Conservation (phyloP, 2,113 vertebrate genomes). For the Paradoxurus hermaphroditus region DNA sequence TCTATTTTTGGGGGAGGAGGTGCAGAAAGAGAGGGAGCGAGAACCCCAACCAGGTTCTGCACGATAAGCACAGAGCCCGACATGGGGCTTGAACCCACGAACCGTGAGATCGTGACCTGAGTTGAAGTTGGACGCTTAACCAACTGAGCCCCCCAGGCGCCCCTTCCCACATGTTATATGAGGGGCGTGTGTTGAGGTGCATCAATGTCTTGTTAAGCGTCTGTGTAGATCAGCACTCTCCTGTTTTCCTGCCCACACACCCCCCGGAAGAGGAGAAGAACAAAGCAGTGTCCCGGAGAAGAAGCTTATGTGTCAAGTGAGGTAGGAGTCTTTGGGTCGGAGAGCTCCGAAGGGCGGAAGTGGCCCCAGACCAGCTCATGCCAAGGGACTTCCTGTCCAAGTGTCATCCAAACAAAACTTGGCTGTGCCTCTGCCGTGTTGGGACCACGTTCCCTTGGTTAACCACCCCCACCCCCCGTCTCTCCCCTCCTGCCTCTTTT, state of each 20-base stretch:
- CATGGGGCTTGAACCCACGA: too few species aligned
- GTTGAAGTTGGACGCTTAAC: too few species aligned
- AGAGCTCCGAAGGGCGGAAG: background rate
- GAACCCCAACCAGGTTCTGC: too few species aligned
- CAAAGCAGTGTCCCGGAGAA: background rate
- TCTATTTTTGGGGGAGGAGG: too few species aligned
- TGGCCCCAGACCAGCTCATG: background rate
- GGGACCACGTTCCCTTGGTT: accelerated
- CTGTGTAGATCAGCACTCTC: background rate
- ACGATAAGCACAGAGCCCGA: too few species aligned
- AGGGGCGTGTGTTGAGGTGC: background rate
- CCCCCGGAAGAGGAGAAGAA: background rate
- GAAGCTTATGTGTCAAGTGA: background rate
- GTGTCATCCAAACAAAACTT: too few species aligned
- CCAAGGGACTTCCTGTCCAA: background rate
- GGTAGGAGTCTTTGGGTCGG: background rate
- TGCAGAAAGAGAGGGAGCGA: too few species aligned
- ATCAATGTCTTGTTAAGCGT: background rate
- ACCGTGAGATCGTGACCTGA: too few species aligned
- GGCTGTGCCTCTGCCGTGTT: background rate
- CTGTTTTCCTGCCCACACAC: background rate
- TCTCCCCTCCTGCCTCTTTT: background rate
- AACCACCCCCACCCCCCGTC: accelerated
- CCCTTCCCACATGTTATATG: background rate
- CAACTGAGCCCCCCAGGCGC: too few species aligned